phyloP scores from a whole-genome alignment of 2,888 invertebrate species.

The Odontomyia ornata region DNA sequence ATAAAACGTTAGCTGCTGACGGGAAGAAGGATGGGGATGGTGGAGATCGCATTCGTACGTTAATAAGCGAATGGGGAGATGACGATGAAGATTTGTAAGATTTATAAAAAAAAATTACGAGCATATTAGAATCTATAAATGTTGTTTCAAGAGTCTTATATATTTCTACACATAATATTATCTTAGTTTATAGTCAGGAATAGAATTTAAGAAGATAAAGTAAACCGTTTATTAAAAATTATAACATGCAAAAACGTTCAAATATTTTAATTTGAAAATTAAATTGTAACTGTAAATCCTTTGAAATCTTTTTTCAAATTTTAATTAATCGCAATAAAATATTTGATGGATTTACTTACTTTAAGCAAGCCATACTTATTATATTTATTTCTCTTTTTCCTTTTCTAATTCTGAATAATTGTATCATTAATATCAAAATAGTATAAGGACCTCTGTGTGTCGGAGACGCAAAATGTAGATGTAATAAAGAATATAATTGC shows the following conservation, averaged over 20 bases:
- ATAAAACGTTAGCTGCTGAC: not conserved
- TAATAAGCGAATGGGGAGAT: constrained; percentile 62
- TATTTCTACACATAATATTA: constrained; percentile 14
- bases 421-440: not conserved
- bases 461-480: not conserved
- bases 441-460: not conserved
- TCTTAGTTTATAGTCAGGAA: not conserved
- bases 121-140: not conserved
- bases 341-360: no score
- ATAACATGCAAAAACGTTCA: not conserved
- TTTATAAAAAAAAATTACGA: not conserved
- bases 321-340: no score
- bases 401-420: not conserved
- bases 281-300: not conserved
- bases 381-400: not conserved
- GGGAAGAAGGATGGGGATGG: constrained; percentile 8
- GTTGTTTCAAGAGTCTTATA: not conserved
- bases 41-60: constrained; percentile 21
- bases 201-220: not conserved
- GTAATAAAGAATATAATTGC: not conserved
- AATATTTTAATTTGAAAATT: no score
- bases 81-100: constrained; percentile 56
- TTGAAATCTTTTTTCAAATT: not conserved
- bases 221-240: not conserved
- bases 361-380: constrained; percentile 14